phyloP scores from a whole-genome alignment of 2,888 invertebrate genomes.

The Choristoneura rosaceana region DNA sequence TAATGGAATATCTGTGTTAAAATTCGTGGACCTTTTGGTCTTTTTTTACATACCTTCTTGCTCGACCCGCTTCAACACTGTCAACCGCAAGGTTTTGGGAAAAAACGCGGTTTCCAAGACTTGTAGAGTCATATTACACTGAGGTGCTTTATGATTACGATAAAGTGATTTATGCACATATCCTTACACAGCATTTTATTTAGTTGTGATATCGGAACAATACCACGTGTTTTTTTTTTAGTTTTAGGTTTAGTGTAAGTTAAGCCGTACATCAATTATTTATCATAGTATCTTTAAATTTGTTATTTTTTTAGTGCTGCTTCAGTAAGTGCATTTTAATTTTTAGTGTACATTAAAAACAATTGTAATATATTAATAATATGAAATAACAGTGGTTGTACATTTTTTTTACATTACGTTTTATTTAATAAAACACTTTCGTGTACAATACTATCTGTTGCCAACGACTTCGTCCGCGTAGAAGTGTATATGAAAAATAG shows the following conservation, averaged over 20 bases:
- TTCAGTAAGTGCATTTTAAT: no score
- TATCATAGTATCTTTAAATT: no score
- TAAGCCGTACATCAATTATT: neutral
- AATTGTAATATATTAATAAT: no score
- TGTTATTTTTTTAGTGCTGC: no score
- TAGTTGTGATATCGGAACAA: neutral
- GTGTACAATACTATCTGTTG: no score
- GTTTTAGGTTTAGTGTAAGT: neutral
- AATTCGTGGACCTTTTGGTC: slow-evolving; percentile 33
- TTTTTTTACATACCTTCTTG: slow-evolving; percentile 34
- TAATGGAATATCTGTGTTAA: slow-evolving; percentile 43
- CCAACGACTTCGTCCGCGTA: no score
- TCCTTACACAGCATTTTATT: slow-evolving; percentile 5
- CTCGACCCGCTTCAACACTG: slow-evolving; percentile 42
- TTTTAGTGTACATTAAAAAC: no score
- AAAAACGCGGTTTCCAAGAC: slow-evolving; percentile 26
- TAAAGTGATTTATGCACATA: slow-evolving; percentile 5
- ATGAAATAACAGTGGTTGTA: no score
- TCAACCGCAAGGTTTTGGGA: slow-evolving; percentile 31
- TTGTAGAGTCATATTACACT: slow-evolving; percentile 10
- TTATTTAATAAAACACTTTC: no score
- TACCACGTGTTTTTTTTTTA: neutral
- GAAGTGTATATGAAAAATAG: no score
- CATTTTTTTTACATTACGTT: no score
- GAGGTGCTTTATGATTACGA: slow-evolving; percentile 15